Evolutionary conservation across 2,797 vertebrate species (phyloP).

Genomic region (Lacerta bilineata): DNA sequence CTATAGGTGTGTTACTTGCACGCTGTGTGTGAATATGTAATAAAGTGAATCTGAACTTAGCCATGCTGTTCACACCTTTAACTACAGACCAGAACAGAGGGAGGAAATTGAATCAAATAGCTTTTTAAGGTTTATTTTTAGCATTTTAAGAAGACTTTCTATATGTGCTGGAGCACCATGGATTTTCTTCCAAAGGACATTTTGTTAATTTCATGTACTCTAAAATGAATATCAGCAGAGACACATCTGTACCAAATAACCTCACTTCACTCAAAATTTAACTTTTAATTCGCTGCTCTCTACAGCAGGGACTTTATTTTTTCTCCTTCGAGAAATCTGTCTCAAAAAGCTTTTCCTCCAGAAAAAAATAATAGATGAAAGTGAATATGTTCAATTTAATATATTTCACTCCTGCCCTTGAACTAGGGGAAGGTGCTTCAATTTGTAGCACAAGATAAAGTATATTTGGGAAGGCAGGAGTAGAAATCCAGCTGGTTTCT

Average conservation of each 20-base stretch:
- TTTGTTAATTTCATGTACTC: not conserved
- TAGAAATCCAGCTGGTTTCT: not conserved
- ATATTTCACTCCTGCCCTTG: constrained; percentile 16
- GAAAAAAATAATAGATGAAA: not conserved
- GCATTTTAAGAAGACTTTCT: constrained; percentile 30
- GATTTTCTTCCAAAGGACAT: not conserved
- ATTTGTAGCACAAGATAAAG: not conserved
- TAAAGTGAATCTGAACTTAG: constrained; percentile 23
- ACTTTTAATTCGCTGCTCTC: not conserved
- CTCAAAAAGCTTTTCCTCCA: not conserved
- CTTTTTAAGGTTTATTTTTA: constrained; percentile 38
- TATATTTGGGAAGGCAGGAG: not conserved
- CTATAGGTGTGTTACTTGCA: constrained; percentile 22
- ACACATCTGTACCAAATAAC: constrained; percentile 7
- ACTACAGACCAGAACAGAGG: constrained; percentile 16
- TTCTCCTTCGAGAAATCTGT: not conserved
- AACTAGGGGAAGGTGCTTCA: not conserved
- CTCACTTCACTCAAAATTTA: constrained; percentile 1
- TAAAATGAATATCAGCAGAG: constrained; percentile 17
- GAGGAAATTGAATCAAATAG: not conserved
- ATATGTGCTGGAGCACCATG: not conserved
- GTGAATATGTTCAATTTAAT: constrained; percentile 11
- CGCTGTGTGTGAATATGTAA: not conserved
- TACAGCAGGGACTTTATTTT: not conserved
- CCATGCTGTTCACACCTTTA: constrained; percentile 35